These are phyloP conservation scores for Galemys pyrenaicus DNA, from an alignment of 2,113 vertebrate species.

Conservation along the genomic window DNA sequence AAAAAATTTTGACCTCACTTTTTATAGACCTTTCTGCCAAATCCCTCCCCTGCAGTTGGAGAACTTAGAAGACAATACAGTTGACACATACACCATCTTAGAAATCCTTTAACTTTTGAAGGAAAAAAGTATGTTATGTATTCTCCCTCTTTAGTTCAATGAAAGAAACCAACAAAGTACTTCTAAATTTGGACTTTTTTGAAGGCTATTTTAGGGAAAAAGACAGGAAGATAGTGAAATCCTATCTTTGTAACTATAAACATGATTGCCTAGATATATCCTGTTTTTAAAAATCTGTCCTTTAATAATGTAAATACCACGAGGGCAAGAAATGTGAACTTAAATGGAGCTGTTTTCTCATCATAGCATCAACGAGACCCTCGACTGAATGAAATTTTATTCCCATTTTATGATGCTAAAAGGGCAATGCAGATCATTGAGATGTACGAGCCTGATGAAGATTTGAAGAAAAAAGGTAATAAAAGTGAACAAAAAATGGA, in stretches of 20 bases:
- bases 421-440: constrained; percentile 98
- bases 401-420: constrained; percentile 98
- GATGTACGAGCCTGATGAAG: constrained; percentile 94
- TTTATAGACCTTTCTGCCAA: constrained; percentile 33
- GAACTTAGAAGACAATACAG: background rate
- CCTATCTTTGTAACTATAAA: constrained; percentile 54
- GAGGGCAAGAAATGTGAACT: constrained; percentile 66
- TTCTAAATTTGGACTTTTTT: background rate
- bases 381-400: constrained; percentile 98
- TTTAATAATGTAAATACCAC: constrained; percentile 65
- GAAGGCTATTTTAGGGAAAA: constrained; percentile 33
- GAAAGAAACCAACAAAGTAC: background rate
- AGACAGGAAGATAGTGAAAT: constrained; percentile 35
- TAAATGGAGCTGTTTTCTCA: constrained; percentile 83
- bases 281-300: constrained; percentile 66
- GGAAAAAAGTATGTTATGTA: background rate
- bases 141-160: background rate
- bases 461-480: constrained; percentile 96
- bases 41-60: background rate
- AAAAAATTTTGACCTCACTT: background rate
- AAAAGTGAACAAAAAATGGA: background rate
- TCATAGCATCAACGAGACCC: constrained; percentile 97
- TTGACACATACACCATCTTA: background rate
- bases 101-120: background rate
- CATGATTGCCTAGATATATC: constrained; percentile 46